Evolutionary conservation across 2,797 vertebrate genomes (phyloP).

Genomic region (Xiphorhynchus erythropygius): DNA sequence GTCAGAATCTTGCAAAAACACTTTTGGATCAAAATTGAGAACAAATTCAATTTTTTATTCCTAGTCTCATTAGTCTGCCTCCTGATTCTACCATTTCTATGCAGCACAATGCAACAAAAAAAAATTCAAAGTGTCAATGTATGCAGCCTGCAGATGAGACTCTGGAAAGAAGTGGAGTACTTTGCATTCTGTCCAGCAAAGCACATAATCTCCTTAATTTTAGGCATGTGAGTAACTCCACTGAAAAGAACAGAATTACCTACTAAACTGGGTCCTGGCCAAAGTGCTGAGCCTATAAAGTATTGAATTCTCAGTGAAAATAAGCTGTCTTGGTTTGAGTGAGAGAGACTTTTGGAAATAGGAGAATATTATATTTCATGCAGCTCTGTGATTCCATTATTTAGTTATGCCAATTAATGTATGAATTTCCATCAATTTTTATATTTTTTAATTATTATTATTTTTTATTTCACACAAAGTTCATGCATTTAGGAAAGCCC

Average conservation of each 20-base stretch:
- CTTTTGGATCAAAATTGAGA: neutral
- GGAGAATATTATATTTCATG: neutral
- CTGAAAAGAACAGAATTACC: conserved; percentile 3
- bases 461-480: neutral
- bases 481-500: neutral
- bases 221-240: neutral
- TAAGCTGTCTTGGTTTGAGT: neutral
- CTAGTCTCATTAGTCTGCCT: neutral
- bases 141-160: neutral
- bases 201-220: neutral
- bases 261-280: neutral
- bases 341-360: neutral
- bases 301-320: conserved; percentile 8
- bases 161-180: neutral
- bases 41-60: neutral
- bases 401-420: conserved; percentile 9
- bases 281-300: neutral
- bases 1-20: neutral
- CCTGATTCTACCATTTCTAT: neutral
- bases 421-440: neutral
- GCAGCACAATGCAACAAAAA: neutral
- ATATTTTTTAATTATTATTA: neutral
- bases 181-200: conserved; percentile 2
- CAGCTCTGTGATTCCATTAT: neutral
- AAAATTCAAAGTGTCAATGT: neutral